phyloP scores from a whole-genome alignment of 64 coral and sea anemone genomes.

The Hydrozoanthus tunicans region DNA sequence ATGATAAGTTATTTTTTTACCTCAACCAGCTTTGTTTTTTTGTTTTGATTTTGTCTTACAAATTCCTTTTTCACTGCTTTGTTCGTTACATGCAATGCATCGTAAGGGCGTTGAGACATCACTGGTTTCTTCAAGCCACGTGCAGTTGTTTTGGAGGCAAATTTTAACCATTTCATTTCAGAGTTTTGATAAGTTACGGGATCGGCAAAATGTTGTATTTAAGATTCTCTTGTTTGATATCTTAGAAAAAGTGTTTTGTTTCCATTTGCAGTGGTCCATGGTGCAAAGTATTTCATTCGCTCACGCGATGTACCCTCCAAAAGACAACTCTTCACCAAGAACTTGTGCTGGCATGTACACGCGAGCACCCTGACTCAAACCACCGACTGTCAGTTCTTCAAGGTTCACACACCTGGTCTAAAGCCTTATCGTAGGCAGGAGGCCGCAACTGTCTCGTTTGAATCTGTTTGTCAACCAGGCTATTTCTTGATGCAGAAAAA shows the following conservation, averaged over 20 bases:
- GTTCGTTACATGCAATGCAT: too few relatives aligned
- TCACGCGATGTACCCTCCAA: slow-evolving; percentile 11
- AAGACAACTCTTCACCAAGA: background rate
- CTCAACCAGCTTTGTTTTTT: too few relatives aligned
- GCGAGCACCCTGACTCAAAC: slow-evolving; percentile 19
- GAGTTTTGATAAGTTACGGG: background rate
- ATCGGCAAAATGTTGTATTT: too few relatives aligned
- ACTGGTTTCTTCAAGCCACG: too few relatives aligned
- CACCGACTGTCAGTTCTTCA: background rate
- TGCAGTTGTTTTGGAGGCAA: too few relatives aligned
- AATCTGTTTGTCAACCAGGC: slow-evolving; percentile 42
- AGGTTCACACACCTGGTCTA: slow-evolving; percentile 15
- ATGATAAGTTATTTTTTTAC: too few relatives aligned
- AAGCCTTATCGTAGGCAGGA: background rate
- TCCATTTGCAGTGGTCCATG: slow-evolving; percentile 22
- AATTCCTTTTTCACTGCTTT: too few relatives aligned
- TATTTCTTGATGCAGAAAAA: slow-evolving; percentile 48
- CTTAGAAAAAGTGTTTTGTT: background rate
- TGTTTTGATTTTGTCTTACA: too few relatives aligned
- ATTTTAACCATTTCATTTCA: too few relatives aligned
- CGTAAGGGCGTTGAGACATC: too few relatives aligned
- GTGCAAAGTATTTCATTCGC: slow-evolving; percentile 2
- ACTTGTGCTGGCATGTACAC: slow-evolving; percentile 14
- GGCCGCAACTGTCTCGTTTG: slow-evolving; percentile 14
- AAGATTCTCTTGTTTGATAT: background rate